Evolutionary conservation across 2,797 vertebrate genomes (phyloP).

Genomic region (Helostoma temminkii): DNA sequence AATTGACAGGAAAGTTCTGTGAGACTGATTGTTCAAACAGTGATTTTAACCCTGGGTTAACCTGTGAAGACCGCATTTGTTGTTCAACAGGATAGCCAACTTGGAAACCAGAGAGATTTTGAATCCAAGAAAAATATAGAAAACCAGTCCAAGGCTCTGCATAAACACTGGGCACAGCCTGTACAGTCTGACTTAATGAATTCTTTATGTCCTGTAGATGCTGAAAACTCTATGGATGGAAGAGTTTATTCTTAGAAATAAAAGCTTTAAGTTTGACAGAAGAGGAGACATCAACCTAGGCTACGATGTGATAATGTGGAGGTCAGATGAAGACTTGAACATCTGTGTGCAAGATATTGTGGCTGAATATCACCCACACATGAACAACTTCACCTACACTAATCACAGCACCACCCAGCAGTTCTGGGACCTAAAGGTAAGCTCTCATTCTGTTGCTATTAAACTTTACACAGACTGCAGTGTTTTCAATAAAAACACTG

Average conservation of each 20-base stretch:
- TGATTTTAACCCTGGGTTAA: no score
- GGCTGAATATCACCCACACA: conserved; percentile 83
- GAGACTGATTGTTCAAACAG: no score
- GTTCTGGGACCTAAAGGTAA: conserved; percentile 84
- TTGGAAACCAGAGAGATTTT: no score
- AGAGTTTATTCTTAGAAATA: conserved; percentile 69
- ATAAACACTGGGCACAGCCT: no score
- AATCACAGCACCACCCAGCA: conserved; percentile 69
- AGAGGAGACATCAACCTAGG: conserved; percentile 87
- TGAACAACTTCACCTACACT: conserved; percentile 77
- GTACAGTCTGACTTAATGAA: no score
- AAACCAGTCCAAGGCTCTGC: no score
- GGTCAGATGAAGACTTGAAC: conserved; percentile 63
- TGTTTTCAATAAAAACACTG: no score
- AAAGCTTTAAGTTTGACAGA: conserved; percentile 83
- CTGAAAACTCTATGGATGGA: conserved; percentile 79
- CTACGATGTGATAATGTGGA: conserved; percentile 89
- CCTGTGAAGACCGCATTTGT: no score
- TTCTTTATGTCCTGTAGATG: conserved; percentile 75
- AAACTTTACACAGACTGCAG: no score
- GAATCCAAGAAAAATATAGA: no score
- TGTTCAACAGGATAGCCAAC: no score
- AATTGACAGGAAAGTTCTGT: no score
- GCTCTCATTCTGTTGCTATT: conserved; percentile 9
- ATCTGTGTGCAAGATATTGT: conserved; percentile 74